Percentiles rank a stretch among this genome's conserved stretches.
phyloP scores from a whole-genome alignment of 2,113 vertebrate genomes.

The Dicentrarchus labrax region DNA sequence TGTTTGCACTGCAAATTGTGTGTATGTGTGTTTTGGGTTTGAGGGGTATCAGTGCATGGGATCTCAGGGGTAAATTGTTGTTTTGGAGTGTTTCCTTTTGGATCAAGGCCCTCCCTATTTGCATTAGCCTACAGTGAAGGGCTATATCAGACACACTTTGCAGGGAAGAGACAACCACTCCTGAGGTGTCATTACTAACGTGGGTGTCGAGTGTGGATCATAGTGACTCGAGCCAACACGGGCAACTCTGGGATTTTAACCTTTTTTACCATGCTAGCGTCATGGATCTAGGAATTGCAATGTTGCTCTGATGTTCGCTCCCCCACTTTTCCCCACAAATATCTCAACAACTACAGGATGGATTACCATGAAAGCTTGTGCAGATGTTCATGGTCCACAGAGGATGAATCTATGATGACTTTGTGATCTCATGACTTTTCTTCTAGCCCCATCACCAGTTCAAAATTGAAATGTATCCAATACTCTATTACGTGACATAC shows the following conservation, averaged over 20 bases:
- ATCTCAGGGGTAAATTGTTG: slow-evolving; percentile 30
- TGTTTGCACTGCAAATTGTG: slow-evolving; percentile 22
- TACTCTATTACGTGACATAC: not conserved
- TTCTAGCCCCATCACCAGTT: not conserved
- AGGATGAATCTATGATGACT: not conserved
- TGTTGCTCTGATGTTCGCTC: not conserved
- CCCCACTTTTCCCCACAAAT: not conserved
- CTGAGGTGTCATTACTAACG: slow-evolving; percentile 53
- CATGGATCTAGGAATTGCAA: not conserved
- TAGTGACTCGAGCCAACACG: not conserved
- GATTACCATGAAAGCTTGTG: not conserved
- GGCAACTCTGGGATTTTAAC: slow-evolving; percentile 4
- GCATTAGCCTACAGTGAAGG: slow-evolving; percentile 60
- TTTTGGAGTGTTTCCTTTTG: slow-evolving; percentile 50
- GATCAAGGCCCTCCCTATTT: slow-evolving; percentile 35
- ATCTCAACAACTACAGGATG: not conserved
- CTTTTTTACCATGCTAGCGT: not conserved
- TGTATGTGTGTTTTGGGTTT: slow-evolving; percentile 33
- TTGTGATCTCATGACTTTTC: not conserved
- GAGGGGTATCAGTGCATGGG: not conserved
- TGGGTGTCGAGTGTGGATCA: slow-evolving; percentile 4
- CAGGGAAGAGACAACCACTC: slow-evolving; percentile 54
- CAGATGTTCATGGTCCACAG: not conserved
- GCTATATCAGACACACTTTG: slow-evolving; percentile 65
- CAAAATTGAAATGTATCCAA: not conserved